Percentiles rank a stretch among this genome's conserved stretches.
Evolutionary conservation across 2,888 invertebrate species (phyloP).

Genomic region (Shargacucullia verbasci): DNA sequence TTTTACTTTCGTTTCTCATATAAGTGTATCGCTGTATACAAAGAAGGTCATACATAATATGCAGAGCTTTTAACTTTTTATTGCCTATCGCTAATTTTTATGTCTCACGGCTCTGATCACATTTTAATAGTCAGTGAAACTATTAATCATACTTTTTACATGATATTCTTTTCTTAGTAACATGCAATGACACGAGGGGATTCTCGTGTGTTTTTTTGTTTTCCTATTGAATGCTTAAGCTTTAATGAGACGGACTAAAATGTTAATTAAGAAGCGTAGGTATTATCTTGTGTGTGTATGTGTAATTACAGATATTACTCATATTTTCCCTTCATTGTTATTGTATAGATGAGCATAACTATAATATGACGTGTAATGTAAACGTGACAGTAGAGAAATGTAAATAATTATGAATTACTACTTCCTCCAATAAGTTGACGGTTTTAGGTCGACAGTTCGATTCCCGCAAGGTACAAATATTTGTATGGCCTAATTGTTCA

Average conservation of each 20-base stretch:
- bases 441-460: too few relatives aligned
- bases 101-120: slow-evolving; percentile 47
- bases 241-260: slow-evolving; percentile 10
- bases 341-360: not conserved
- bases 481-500: too few relatives aligned
- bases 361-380: too few relatives aligned
- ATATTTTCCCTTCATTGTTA: slow-evolving; percentile 8
- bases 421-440: too few relatives aligned
- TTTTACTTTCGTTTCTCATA: slow-evolving; percentile 30
- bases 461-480: too few relatives aligned
- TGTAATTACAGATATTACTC: not conserved
- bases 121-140: slow-evolving; percentile 51
- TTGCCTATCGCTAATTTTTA: slow-evolving; percentile 45
- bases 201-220: slow-evolving; percentile 25
- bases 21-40: slow-evolving; percentile 17
- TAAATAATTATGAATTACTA: too few relatives aligned
- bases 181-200: slow-evolving; percentile 25
- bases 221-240: slow-evolving; percentile 15
- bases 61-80: slow-evolving; percentile 44
- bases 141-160: slow-evolving; percentile 39
- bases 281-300: not conserved
- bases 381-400: too few relatives aligned
- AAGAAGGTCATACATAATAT: slow-evolving; percentile 37
- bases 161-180: slow-evolving; percentile 25
- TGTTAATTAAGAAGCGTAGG: not conserved